Evolutionary conservation across 2,113 vertebrate genomes (phyloP).

Genomic region (Pelodiscus sinensis): DNA sequence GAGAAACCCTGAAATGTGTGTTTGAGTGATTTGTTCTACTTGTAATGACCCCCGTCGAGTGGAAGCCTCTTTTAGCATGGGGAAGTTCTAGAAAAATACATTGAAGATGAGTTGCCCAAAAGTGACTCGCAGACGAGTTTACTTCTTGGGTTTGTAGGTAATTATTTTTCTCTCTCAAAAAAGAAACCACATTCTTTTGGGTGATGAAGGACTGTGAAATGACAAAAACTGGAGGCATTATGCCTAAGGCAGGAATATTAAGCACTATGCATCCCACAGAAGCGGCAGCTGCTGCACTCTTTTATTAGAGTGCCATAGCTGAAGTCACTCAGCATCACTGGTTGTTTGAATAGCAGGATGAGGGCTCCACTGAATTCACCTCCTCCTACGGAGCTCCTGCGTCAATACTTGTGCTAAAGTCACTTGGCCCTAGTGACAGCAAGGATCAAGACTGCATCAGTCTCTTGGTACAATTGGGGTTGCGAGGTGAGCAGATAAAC

Average conservation of each 20-base stretch:
- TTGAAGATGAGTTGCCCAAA: neutral
- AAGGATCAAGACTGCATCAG: neutral
- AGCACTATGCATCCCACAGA: too few species aligned
- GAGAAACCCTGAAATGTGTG: neutral
- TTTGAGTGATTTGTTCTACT: neutral
- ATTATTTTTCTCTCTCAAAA: neutral
- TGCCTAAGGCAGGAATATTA: neutral
- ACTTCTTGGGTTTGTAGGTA: neutral
- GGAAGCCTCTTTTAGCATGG: neutral
- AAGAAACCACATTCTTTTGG: neutral
- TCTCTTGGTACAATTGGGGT: neutral
- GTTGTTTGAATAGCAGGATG: neutral
- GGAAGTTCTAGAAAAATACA: neutral
- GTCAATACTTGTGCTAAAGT: neutral
- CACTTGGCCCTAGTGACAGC: neutral
- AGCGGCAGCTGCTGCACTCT: neutral
- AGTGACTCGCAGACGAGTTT: neutral
- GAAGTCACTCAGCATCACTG: neutral
- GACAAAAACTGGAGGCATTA: neutral
- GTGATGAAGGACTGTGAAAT: neutral
- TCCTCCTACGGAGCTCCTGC: neutral
- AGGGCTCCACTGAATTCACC: neutral
- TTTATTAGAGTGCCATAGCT: neutral
- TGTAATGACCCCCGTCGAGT: neutral
- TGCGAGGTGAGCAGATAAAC: accelerated